A percentile compares a stretch with the other conserved stretches of the same genome.
These are phyloP conservation scores for Melieria crassipennis DNA, from an alignment of 2,888 invertebrate genomes.

Conservation along the genomic window DNA sequence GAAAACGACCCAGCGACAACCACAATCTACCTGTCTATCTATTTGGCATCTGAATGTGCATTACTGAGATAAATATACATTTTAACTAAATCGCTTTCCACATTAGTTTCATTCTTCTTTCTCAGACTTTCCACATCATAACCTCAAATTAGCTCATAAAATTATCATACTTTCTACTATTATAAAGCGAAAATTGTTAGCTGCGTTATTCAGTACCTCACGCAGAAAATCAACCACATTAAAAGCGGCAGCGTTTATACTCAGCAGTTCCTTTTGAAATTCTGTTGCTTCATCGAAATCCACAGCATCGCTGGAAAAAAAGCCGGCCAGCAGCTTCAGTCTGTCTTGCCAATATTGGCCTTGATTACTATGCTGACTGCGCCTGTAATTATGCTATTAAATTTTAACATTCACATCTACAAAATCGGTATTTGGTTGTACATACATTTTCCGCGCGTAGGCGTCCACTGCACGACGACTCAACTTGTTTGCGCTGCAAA, in stretches of 20 bases:
- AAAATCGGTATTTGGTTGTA: not conserved
- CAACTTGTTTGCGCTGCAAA: constrained; percentile 56
- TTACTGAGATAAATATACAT: too few relatives aligned
- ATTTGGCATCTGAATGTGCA: too few relatives aligned
- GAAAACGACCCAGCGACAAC: too few relatives aligned
- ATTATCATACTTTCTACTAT: too few relatives aligned
- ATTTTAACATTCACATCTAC: not conserved
- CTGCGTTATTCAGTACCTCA: too few relatives aligned
- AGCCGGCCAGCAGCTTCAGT: constrained; percentile 48
- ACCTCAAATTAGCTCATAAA: too few relatives aligned
- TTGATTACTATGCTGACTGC: not conserved
- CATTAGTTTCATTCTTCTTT: too few relatives aligned
- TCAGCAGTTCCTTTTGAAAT: constrained; percentile 41
- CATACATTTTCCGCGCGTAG: constrained; percentile 46
- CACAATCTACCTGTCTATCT: too few relatives aligned
- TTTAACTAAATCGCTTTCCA: too few relatives aligned
- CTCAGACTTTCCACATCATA: too few relatives aligned
- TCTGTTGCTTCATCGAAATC: constrained; percentile 43
- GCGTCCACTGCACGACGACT: constrained; percentile 46
- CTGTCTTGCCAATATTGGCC: constrained; percentile 43
- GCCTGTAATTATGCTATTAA: not conserved
- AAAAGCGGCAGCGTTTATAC: not conserved
- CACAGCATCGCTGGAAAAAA: constrained; percentile 42
- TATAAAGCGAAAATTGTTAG: too few relatives aligned
- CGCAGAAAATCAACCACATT: too few relatives aligned